Percentiles rank a stretch among this genome's conserved stretches.
phyloP scores from a whole-genome alignment of 1,140 invertebrate species.

The Aplysia californica region DNA sequence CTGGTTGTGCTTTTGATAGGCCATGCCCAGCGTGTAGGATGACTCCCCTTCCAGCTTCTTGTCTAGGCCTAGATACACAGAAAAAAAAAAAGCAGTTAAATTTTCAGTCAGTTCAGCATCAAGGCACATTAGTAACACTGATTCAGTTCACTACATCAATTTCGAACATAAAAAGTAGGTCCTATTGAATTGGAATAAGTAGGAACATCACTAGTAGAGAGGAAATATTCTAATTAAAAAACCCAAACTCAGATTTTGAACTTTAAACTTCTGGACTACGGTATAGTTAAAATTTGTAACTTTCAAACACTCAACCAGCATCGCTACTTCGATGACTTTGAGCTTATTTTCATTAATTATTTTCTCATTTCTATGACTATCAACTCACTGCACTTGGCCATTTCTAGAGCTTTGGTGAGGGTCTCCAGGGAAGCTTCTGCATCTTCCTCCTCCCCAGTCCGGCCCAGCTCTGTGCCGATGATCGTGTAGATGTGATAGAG shows the following conservation, averaged over 20 bases:
- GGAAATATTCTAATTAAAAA: no score
- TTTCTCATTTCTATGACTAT: no score
- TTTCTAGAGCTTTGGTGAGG: conserved; percentile 58
- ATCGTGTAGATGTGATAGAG: conserved; percentile 59
- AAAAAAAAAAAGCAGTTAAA: background rate
- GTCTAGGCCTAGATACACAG: conserved; percentile 58
- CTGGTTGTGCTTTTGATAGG: conserved; percentile 55
- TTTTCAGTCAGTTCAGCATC: background rate
- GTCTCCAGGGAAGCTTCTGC: conserved; percentile 43
- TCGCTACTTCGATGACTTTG: no score
- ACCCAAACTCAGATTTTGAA: no score
- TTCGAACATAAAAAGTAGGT: no score
- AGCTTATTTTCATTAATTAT: no score
- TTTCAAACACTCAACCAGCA: no score
- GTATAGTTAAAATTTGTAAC: no score
- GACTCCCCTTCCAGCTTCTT: conserved; percentile 58
- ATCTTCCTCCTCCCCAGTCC: conserved; percentile 39
- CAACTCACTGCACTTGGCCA: conserved; percentile 57
- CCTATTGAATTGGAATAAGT: no score
- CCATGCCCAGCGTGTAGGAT: conserved; percentile 59
- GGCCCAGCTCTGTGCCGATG: conserved; percentile 44
- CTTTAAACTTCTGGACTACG: no score
- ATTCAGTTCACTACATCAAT: no score
- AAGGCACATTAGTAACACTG: background rate
- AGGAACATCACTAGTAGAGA: no score